phyloP scores from a whole-genome alignment of 2,113 vertebrate species.

The Phalacrocorax aristotelis region DNA sequence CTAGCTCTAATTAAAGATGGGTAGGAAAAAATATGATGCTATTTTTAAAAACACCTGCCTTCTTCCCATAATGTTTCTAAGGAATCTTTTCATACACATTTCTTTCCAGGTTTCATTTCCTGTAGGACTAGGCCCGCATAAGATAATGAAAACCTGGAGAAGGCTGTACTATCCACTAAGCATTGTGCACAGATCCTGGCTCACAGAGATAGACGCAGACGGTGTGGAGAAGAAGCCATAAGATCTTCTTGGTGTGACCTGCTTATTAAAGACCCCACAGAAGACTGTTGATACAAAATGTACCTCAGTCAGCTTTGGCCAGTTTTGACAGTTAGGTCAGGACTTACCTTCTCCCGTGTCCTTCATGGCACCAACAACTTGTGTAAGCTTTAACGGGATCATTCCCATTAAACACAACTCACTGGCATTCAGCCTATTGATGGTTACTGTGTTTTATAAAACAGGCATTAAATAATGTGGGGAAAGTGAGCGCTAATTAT shows the following conservation, averaged over 20 bases:
- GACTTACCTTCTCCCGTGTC: fast-evolving
- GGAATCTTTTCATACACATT: background rate
- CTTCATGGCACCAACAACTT: background rate
- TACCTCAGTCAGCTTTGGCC: background rate
- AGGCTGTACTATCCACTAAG: background rate
- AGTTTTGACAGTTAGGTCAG: background rate
- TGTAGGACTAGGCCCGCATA: background rate
- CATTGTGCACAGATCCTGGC: background rate
- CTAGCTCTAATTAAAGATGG: background rate
- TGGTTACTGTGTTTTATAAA: background rate
- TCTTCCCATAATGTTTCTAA: background rate
- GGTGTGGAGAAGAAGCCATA: background rate
- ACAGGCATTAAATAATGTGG: background rate
- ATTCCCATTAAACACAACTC: fast-evolving
- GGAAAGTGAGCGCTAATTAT: background rate
- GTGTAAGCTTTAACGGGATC: fast-evolving
- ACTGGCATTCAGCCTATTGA: background rate
- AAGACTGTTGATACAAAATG: background rate
- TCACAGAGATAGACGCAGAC: background rate
- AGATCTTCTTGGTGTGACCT: background rate
- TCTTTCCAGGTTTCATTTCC: background rate
- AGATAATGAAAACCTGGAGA: background rate
- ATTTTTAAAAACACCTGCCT: background rate
- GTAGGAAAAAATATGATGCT: background rate
- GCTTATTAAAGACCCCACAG: background rate